phyloP scores from a whole-genome alignment of 2,888 invertebrate species.

The Hecatera dysodea region DNA sequence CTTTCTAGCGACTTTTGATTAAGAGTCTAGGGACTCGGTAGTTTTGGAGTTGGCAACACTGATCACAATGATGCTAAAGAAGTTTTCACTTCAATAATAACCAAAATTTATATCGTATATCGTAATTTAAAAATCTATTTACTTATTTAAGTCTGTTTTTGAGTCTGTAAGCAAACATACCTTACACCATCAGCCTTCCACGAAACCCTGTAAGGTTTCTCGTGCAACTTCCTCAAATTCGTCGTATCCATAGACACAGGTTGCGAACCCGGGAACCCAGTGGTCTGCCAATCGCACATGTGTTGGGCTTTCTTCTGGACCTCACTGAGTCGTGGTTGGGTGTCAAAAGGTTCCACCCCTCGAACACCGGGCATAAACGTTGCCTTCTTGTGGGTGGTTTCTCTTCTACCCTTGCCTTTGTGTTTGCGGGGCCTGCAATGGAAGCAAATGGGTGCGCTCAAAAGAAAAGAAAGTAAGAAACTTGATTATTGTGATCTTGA shows the following conservation, averaged over 20 bases:
- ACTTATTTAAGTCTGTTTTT: no score
- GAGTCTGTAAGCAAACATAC: slow-evolving; percentile 80
- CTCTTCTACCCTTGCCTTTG: slow-evolving; percentile 87
- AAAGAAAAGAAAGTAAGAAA: no score
- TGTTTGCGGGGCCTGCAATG: slow-evolving; percentile 65
- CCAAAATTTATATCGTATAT: no score
- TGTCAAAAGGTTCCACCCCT: slow-evolving; percentile 94
- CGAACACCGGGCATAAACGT: slow-evolving; percentile 97
- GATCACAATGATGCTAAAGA: no score
- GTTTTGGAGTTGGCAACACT: no score
- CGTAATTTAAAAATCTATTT: no score
- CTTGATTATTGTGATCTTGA: no score
- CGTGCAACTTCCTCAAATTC: slow-evolving; percentile 94
- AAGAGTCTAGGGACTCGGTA: no score
- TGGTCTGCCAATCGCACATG: slow-evolving; percentile 95
- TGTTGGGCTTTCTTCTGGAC: slow-evolving; percentile 94
- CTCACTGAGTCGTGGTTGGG: slow-evolving; percentile 90
- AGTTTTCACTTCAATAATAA: no score
- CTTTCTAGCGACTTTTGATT: no score
- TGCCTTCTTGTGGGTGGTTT: slow-evolving; percentile 91
- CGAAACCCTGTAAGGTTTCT: slow-evolving; percentile 98
- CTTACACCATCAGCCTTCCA: slow-evolving; percentile 99
- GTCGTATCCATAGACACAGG: slow-evolving; percentile 98
- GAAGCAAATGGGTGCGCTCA: background rate
- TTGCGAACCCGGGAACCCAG: slow-evolving; percentile 98